Percentiles rank a stretch among this genome's conserved stretches.
These are phyloP conservation scores for Microtus richardsoni DNA, from an alignment of 2,113 vertebrate species.

Conservation along the genomic window DNA sequence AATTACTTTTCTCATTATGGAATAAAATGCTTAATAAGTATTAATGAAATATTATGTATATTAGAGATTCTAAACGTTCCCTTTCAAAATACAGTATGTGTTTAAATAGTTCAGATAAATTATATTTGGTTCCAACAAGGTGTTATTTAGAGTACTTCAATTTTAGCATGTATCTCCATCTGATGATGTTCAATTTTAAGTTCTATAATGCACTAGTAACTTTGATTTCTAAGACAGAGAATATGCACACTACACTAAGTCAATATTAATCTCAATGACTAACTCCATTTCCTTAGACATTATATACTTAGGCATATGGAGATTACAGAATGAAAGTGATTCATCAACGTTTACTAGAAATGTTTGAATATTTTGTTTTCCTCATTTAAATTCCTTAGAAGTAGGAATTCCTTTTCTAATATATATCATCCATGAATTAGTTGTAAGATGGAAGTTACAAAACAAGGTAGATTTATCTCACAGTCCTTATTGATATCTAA, in stretches of 20 bases:
- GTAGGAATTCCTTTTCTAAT: too few species aligned
- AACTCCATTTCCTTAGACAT: not conserved
- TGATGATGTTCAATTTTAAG: not conserved
- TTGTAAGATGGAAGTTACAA: too few species aligned
- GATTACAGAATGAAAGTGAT: not conserved
- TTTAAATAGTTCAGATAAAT: not conserved
- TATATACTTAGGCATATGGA: not conserved
- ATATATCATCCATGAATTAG: too few species aligned
- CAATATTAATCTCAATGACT: not conserved
- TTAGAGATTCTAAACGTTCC: not conserved
- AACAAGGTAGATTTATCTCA: too few species aligned
- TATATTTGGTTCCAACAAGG: not conserved
- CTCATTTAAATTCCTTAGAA: not conserved
- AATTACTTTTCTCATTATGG: not conserved
- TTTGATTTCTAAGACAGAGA: not conserved
- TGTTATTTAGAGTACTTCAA: not conserved
- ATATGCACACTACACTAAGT: not conserved
- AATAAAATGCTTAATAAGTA: not conserved
- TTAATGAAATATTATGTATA: not conserved
- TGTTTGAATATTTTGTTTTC: not conserved
- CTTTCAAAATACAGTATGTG: not conserved
- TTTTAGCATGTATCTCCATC: not conserved
- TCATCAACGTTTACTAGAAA: not conserved
- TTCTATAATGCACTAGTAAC: not conserved
- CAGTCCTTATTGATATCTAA: too few species aligned